A percentile compares a stretch with the other conserved stretches of the same genome.
phyloP scores from a whole-genome alignment of 2,888 invertebrate species.

The Eupithecia subumbrata region DNA sequence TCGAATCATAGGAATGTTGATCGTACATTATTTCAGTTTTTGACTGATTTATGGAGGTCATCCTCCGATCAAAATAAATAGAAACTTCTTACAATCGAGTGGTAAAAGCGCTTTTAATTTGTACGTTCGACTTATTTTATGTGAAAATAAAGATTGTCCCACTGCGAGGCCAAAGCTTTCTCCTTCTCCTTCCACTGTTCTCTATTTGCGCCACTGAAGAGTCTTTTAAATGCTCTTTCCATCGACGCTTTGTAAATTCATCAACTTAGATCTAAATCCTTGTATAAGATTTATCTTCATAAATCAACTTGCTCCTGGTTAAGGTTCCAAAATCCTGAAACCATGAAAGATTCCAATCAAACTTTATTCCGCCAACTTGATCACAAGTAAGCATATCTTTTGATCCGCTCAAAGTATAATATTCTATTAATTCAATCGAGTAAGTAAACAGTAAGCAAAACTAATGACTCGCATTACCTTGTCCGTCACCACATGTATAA shows the following conservation, averaged over 20 bases:
- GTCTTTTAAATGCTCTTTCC: not conserved
- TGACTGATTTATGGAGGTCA: slow-evolving; percentile 4
- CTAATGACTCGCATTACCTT: slow-evolving; percentile 2
- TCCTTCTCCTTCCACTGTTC: not conserved
- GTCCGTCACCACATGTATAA: not conserved
- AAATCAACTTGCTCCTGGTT: not conserved
- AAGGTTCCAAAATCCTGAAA: not conserved
- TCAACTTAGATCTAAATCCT: not conserved
- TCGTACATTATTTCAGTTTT: slow-evolving; percentile 1
- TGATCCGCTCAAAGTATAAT: not conserved
- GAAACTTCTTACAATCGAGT: not conserved
- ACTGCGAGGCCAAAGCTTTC: too few relatives aligned
- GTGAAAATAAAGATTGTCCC: too few relatives aligned
- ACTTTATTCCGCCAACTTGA: not conserved
- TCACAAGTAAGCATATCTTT: not conserved
- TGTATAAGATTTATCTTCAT: not conserved
- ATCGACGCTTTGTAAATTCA: not conserved
- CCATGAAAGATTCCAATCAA: not conserved
- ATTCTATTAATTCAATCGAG: not conserved
- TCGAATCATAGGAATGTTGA: not conserved
- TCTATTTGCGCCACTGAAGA: not conserved
- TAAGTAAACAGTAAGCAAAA: not conserved
- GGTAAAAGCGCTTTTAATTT: not conserved
- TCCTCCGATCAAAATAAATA: not conserved
- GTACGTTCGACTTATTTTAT: not conserved